Percentiles rank a stretch among this genome's conserved stretches.
Conservation (phyloP, 2,797 vertebrate genomes). For the Synanceia verrucosa region DNA sequence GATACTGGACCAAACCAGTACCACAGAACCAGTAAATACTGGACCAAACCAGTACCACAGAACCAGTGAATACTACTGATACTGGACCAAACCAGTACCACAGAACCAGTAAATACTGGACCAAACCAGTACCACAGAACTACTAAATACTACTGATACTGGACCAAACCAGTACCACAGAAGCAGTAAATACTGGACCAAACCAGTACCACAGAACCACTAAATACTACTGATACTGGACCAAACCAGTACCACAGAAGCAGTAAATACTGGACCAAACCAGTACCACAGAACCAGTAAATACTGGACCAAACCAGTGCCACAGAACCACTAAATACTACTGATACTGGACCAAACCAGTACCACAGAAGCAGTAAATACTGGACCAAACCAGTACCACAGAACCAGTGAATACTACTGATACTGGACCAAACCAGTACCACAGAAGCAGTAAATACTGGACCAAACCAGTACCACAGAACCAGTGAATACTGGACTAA, state of each 20-base stretch:
- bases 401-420: no score
- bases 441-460: not conserved
- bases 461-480: not conserved
- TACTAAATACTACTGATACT: no score
- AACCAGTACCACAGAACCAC: not conserved
- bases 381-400: not conserved
- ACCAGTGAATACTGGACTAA: not conserved
- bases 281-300: not conserved
- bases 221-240: not conserved
- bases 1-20: not conserved
- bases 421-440: not conserved
- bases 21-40: no score
- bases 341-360: not conserved
- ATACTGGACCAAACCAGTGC: not conserved
- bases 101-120: not conserved
- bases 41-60: not conserved
- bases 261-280: not conserved
- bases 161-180: no score
- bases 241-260: not conserved
- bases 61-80: not conserved
- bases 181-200: not conserved
- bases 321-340: not conserved
- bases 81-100: not conserved
- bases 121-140: not conserved
- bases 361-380: not conserved